Evolutionary conservation across 2,113 vertebrate species (phyloP).

Genomic region (Phodopus roborovskii): DNA sequence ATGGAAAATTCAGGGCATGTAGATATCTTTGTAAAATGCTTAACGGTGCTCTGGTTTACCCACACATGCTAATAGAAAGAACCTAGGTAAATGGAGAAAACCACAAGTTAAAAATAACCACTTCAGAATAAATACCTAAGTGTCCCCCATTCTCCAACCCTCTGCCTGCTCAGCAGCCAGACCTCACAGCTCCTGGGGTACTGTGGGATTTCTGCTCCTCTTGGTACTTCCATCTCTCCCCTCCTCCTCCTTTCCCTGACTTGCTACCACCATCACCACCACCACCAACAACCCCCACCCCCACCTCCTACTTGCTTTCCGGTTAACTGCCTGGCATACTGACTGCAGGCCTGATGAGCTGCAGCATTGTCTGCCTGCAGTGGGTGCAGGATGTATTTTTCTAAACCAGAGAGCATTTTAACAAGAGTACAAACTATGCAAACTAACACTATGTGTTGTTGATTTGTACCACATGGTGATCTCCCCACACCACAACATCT

Average conservation of each 20-base stretch:
- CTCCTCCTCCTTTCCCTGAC: neutral
- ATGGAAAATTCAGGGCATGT: neutral
- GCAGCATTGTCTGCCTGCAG: constrained; percentile 78
- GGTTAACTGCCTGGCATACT: neutral
- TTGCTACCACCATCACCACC: neutral
- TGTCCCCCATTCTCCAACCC: accelerated
- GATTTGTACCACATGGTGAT: accelerated
- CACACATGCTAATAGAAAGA: neutral
- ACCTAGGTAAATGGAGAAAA: neutral
- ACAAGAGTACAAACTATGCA: neutral
- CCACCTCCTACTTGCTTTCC: too few species aligned
- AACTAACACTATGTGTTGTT: accelerated
- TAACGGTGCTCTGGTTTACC: neutral
- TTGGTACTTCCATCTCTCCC: accelerated
- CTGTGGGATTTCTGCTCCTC: neutral
- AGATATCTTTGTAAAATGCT: neutral
- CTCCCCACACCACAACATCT: accelerated
- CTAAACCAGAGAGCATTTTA: constrained; percentile 30
- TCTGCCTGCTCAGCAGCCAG: accelerated
- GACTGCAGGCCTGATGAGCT: constrained; percentile 78
- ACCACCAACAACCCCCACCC: too few species aligned
- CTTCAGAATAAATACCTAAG: neutral
- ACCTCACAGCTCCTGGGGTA: accelerated
- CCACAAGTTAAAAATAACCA: neutral
- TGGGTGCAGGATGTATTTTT: neutral